Evolutionary conservation across 2,888 invertebrate genomes (phyloP).

Genomic region (Heteromyza rotundicornis): DNA sequence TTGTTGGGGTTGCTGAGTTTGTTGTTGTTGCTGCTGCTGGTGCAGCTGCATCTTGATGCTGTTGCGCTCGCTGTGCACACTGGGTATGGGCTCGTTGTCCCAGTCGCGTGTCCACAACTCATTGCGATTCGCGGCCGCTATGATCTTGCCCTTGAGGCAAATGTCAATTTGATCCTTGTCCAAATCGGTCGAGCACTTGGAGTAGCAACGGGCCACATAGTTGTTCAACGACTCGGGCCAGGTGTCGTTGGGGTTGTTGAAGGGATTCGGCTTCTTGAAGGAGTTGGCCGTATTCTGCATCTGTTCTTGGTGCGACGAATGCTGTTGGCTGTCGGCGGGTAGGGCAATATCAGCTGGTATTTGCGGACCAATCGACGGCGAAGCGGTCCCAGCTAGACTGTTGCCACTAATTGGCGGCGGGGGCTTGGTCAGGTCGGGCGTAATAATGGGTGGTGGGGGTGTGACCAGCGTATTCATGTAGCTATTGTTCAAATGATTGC

Average conservation of each 20-base stretch:
- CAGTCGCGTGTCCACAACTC: slow-evolving; percentile 91
- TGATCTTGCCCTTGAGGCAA: slow-evolving; percentile 92
- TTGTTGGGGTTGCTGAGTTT: slow-evolving; percentile 8
- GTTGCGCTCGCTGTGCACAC: slow-evolving; percentile 80
- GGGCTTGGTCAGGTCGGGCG: slow-evolving; percentile 55
- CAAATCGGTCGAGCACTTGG: slow-evolving; percentile 83
- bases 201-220: slow-evolving; percentile 92
- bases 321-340: not conserved
- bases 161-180: slow-evolving; percentile 95
- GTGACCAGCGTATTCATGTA: slow-evolving; percentile 54
- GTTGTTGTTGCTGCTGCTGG: slow-evolving; percentile 39
- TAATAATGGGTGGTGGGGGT: slow-evolving; percentile 50
- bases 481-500: not conserved
- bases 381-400: not conserved
- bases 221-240: slow-evolving; percentile 83
- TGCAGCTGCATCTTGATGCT: slow-evolving; percentile 63
- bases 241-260: slow-evolving; percentile 69
- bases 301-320: slow-evolving; percentile 10
- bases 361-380: not conserved
- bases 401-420: slow-evolving; percentile 48
- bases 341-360: slow-evolving; percentile 23
- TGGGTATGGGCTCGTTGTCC: slow-evolving; percentile 92
- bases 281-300: slow-evolving; percentile 29
- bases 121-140: slow-evolving; percentile 86
- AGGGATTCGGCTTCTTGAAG: slow-evolving; percentile 59